A percentile compares a stretch with the other conserved stretches of the same genome.
These are phyloP conservation scores for Ctenosaura bakeri DNA, from an alignment of 2,797 vertebrate genomes.

Conservation along the genomic window DNA sequence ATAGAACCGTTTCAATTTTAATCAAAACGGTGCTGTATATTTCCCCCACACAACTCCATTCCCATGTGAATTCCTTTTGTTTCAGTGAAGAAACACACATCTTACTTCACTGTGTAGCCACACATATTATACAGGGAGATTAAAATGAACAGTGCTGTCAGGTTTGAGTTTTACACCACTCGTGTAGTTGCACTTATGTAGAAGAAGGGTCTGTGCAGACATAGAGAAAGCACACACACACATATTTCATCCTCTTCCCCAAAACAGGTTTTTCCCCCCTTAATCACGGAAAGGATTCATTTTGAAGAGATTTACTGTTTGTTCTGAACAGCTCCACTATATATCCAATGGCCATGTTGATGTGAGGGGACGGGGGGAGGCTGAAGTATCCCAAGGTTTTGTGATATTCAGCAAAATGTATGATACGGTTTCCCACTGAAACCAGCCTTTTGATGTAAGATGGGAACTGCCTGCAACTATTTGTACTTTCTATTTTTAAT, in stretches of 20 bases:
- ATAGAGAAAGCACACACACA: conserved; percentile 26
- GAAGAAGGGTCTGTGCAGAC: conserved; percentile 6
- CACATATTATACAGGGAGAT: neutral
- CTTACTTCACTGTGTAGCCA: fast-evolving
- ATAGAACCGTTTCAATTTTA: conserved; percentile 30
- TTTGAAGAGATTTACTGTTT: conserved; percentile 79
- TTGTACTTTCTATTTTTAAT: conserved; percentile 29
- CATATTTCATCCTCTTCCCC: neutral
- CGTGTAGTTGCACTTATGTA: conserved; percentile 23
- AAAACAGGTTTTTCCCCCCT: neutral
- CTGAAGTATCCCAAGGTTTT: conserved; percentile 51
- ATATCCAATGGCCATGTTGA: conserved; percentile 47
- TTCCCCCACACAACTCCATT: neutral
- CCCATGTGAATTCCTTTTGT: neutral
- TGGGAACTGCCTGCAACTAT: conserved; percentile 22
- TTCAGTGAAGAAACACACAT: neutral
- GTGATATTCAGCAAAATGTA: conserved; percentile 62
- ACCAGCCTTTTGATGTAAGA: conserved; percentile 30
- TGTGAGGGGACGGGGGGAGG: neutral
- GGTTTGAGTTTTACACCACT: neutral
- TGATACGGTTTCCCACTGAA: conserved; percentile 32
- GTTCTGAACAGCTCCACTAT: conserved; percentile 75
- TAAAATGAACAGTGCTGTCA: neutral
- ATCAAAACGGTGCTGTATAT: conserved; percentile 12
- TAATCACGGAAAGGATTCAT: conserved; percentile 25